A percentile compares a stretch with the other conserved stretches of the same genome.
These are phyloP conservation scores for Tipula unca DNA, from an alignment of 2,888 invertebrate species.

Conservation along the genomic window DNA sequence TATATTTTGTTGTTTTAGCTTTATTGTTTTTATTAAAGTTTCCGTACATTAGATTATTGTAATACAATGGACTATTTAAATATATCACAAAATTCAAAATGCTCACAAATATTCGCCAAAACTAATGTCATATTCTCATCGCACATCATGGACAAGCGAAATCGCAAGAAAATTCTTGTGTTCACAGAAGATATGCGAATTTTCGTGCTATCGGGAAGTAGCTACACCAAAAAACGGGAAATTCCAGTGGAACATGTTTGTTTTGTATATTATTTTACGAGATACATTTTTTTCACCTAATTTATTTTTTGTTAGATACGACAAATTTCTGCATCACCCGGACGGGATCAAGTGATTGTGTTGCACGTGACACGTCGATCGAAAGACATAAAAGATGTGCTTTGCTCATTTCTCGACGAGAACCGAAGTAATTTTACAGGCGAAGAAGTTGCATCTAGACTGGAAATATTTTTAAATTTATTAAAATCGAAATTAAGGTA, in stretches of 20 bases:
- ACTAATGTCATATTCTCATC: background rate
- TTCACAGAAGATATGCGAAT: background rate
- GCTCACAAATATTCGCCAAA: background rate
- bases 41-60: background rate
- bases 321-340: background rate
- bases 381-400: background rate
- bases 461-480: background rate
- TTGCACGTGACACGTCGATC: background rate
- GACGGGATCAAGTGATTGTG: background rate
- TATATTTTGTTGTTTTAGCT: no score
- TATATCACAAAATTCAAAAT: background rate
- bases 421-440: background rate
- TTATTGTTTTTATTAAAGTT: no score
- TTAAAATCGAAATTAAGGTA: background rate
- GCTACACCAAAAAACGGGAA: background rate
- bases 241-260: background rate
- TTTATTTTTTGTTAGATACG: background rate
- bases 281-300: background rate
- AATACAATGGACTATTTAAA: background rate
- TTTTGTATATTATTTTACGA: background rate
- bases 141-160: background rate
- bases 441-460: background rate
- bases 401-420: background rate
- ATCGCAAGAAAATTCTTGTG: background rate
- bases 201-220: background rate